These are phyloP conservation scores for Cottus gobio DNA, from an alignment of 2,113 vertebrate species.

Conservation along the genomic window DNA sequence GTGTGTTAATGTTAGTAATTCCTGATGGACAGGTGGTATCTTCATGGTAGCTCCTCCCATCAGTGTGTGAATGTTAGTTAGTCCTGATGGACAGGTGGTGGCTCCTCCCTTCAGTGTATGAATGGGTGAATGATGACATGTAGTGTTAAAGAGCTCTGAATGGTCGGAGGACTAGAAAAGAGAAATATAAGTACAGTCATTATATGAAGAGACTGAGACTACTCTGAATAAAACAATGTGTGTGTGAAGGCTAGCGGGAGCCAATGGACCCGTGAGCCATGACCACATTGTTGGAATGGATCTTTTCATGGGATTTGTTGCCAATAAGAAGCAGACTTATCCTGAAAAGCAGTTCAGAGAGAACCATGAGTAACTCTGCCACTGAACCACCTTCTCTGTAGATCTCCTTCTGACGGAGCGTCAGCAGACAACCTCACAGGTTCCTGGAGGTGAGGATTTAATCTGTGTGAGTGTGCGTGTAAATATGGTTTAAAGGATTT, in stretches of 20 bases:
- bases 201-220: neutral
- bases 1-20: too few relatives aligned
- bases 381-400: neutral
- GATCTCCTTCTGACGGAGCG: neutral
- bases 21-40: too few relatives aligned
- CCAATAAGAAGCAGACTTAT: neutral
- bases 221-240: neutral
- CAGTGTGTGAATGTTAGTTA: too few relatives aligned
- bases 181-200: too few relatives aligned
- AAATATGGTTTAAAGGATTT: slow-evolving; percentile 50
- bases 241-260: neutral
- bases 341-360: neutral
- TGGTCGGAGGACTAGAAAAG: too few relatives aligned
- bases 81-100: too few relatives aligned
- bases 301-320: neutral
- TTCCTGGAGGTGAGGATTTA: slow-evolving; percentile 35
- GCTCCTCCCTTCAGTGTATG: too few relatives aligned
- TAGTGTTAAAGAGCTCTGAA: too few relatives aligned
- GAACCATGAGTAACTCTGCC: neutral
- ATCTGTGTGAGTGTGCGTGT: slow-evolving; percentile 32
- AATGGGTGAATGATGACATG: too few relatives aligned
- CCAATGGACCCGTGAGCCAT: neutral
- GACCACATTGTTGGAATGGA: neutral
- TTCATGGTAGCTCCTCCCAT: too few relatives aligned
- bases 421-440: slow-evolving; percentile 36